phyloP scores from a whole-genome alignment of 2,888 invertebrate species.

The Allacma fusca region DNA sequence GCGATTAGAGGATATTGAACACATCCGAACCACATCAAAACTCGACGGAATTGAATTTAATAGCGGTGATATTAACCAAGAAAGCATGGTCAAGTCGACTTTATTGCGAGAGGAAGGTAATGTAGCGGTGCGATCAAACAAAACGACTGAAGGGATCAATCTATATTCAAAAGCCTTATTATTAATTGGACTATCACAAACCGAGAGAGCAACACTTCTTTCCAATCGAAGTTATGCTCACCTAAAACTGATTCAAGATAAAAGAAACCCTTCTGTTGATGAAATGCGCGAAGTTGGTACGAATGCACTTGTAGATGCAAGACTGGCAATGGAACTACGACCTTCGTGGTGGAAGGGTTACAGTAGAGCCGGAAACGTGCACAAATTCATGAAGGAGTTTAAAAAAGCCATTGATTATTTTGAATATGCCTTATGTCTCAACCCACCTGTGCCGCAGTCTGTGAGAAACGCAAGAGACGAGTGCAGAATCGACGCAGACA shows the following conservation, averaged over 20 bases:
- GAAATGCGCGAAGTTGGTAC: not conserved
- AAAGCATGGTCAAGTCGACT: not conserved
- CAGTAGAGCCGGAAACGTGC: not conserved
- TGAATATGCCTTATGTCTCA: not conserved
- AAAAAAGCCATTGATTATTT: not conserved
- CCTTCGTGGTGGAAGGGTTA: not conserved
- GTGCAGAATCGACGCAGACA: too few relatives aligned
- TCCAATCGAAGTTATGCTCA: not conserved
- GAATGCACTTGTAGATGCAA: not conserved
- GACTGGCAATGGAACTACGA: not conserved
- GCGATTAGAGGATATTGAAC: not conserved
- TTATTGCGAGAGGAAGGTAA: not conserved
- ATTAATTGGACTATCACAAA: not conserved
- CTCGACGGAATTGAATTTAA: not conserved
- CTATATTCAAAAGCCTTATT: not conserved
- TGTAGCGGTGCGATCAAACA: not conserved
- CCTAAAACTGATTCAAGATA: not conserved
- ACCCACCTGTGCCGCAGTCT: not conserved
- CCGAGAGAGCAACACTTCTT: not conserved
- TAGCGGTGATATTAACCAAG: not conserved
- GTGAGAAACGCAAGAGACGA: too few relatives aligned
- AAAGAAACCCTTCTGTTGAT: not conserved
- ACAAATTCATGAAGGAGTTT: not conserved
- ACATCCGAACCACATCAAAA: not conserved
- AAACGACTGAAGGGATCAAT: not conserved